Base-by-base conservation (phyloP, 2,113 vertebrate species). In the Psilopsiagon aymara region DNA sequence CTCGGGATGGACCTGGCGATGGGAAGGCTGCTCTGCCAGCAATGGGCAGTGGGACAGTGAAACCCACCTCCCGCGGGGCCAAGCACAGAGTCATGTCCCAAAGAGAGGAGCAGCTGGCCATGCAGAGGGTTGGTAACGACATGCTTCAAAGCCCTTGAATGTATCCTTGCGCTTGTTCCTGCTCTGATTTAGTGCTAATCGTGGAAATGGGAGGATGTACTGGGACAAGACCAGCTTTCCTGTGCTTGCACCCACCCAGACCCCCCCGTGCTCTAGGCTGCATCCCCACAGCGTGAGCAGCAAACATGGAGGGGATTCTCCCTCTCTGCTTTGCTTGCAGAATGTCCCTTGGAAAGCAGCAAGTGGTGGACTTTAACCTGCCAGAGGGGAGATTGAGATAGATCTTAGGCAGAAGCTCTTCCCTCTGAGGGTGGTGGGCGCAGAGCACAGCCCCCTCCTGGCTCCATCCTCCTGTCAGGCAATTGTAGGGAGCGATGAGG, bases 71-170 rank as follows among this genome's bases (percentile, higher is more conserved):
- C 39, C 98, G 99, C 11, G 98, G 96, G 1, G 98, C 99, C 88
- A 98, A 98, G 71, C 99, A 99, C 49, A 97, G 98, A 33, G 43
- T 98, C 15, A 97, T 99, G 97, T 98, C 98, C 3, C 98, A 99
- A 24, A 88, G 98, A 3, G 99, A 99, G 85, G 99, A 99, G 52
- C 99, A 99, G 47, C 96, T 98, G 14, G 98, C 99, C 20, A 95
- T 98, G 12, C 99, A 99, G 88, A 98, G 99, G 98, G 99, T 99
- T 13, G 37, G 96, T 93, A 47, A 46, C 21, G 1, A 3, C 0
- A 0, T 21, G 2, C 8, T 80, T 57, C 9, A 14, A 29, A 55
- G 41, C 44, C 23, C 0, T 0, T 24, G 28, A 15, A 6, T 24
- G 53, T 15, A 2, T 7, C 43, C 74, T 28, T 19, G 2, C 23